Conservation (phyloP, 2,113 vertebrate genomes). For the Camelus bactrianus region DNA sequence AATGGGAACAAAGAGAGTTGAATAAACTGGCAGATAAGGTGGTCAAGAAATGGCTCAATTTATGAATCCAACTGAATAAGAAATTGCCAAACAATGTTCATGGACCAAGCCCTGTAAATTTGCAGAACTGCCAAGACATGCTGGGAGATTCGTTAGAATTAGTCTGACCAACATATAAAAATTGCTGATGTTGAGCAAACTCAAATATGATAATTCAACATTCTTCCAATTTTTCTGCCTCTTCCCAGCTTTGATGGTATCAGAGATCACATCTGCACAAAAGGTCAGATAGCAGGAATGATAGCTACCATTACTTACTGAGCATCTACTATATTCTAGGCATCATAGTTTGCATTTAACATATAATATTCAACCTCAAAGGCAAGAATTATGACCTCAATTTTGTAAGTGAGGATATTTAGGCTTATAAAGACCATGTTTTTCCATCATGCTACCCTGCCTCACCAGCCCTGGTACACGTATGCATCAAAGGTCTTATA, state of each 20-base stretch:
- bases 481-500: neutral
- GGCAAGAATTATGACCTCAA: neutral
- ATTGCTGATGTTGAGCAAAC: neutral
- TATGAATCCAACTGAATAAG: neutral
- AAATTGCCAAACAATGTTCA: conserved; percentile 16
- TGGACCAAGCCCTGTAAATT: neutral
- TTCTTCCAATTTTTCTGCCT: neutral
- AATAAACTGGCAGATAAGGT: conserved; percentile 28
- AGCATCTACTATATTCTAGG: neutral
- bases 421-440: neutral
- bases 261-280: neutral
- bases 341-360: neutral
- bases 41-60: neutral
- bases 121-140: neutral
- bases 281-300: neutral
- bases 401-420: neutral
- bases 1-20: conserved; percentile 38
- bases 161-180: neutral
- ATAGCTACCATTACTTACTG: neutral
- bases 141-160: neutral
- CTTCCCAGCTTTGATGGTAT: neutral
- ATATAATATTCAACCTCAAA: neutral
- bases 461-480: neutral
- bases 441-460: neutral
- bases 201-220: neutral